Evolutionary conservation across 1,140 invertebrate species (phyloP), one percentile per base, ranked within the genome.

Genomic region (Plectrocnemia conspersa): DNA sequence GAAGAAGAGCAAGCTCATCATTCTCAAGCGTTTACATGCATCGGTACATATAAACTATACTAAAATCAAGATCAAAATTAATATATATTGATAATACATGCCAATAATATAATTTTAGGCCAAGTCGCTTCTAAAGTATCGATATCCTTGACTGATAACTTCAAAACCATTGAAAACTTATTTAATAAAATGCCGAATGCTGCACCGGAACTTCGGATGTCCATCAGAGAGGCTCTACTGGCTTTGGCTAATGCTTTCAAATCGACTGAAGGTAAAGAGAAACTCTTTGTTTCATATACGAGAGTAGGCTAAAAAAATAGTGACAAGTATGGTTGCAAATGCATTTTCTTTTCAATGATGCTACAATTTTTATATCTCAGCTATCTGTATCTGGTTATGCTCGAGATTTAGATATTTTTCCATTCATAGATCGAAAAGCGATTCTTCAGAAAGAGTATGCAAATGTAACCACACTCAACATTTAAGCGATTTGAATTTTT

Each of bases 11-110:
- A 69, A 2, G 66, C 72, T 25, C 79, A 88, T 47, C 79, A 83
- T 57, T 76, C 82, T 27, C 81, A 88, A 68, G 85, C 86, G 9
- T 91, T 87, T 65, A 81, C 82, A 42, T 82, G 88, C 52, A 79
- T 90, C 58, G 89, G 88, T 75, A 59, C 25, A 61, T 68, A 23
- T 18, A 47, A 5, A 47, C 25, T 36, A 10, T 1, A 29, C 7
- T 29, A 29, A 7, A n/a, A n/a, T 29, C 27, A 29, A 29, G n/a
- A 16, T 13, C 18, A 9, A 38, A 38, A 38, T 7, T 7, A 38
- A 7, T 13, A 38, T 16, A 38, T 38, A 5, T 38, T 7, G 5
- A 38, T 38, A 38, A 38, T 38, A 38, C 11, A 38, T 15, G n/a
- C 18, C 35, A 38, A 9, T 38, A 9, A 38, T 38, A 38, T 29